A percentile compares a stretch with the other conserved stretches of the same genome.
Evolutionary conservation across 2,113 vertebrate species (phyloP).

Genomic region (Hippocampus comes): DNA sequence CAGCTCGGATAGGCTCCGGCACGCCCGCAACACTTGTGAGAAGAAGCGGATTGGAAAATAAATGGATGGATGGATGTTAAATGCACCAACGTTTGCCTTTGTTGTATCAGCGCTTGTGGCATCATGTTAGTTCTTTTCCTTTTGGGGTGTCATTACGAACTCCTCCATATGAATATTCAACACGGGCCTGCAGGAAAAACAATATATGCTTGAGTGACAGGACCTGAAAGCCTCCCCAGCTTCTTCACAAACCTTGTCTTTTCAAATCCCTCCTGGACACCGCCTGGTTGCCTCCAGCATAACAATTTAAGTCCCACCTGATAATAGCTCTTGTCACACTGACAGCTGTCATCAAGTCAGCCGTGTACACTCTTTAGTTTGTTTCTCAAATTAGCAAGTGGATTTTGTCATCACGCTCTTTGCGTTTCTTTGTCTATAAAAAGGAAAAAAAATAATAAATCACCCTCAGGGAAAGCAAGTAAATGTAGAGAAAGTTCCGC

Average conservation of each 20-base stretch:
- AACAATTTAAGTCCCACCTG: conserved; percentile 73
- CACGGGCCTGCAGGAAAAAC: conserved; percentile 25
- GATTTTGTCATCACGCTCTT: conserved; percentile 49
- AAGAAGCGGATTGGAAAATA: too few species aligned
- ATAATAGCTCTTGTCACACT: conserved; percentile 63
- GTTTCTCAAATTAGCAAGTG: conserved; percentile 59
- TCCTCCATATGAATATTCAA: conserved; percentile 45
- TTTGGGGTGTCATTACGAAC: conserved; percentile 10
- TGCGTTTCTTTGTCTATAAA: conserved; percentile 41
- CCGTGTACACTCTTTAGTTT: conserved; percentile 61
- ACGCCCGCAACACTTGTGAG: too few species aligned
- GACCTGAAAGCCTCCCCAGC: conserved; percentile 37
- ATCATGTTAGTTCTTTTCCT: conserved; percentile 15
- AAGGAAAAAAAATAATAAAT: background rate
- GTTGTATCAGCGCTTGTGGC: conserved; percentile 26
- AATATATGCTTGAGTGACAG: conserved; percentile 62
- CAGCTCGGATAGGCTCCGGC: too few species aligned
- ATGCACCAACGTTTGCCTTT: background rate
- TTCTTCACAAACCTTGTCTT: conserved; percentile 35
- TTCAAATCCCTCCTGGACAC: conserved; percentile 67
- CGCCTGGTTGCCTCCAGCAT: conserved; percentile 66
- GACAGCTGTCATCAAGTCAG: conserved; percentile 67
- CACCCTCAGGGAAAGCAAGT: conserved; percentile 40
- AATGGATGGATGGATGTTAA: background rate
- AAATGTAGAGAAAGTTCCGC: conserved; percentile 25